Base-by-base conservation (phyloP, 37 sponge, comb jelly and placozoan species). In the Spongia lamella region DNA sequence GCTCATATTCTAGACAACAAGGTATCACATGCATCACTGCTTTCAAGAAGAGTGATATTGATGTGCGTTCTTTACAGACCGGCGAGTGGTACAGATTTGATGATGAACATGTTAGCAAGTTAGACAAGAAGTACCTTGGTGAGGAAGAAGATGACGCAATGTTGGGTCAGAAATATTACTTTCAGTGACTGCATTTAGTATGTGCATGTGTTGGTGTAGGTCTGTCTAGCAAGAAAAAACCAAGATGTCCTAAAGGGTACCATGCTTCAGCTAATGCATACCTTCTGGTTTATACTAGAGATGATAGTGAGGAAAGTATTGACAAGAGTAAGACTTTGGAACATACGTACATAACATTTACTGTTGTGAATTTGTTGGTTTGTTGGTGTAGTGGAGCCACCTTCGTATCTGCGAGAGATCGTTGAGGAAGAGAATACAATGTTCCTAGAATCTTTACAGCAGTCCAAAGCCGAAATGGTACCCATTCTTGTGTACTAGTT, bases 11-110 rank as follows among this genome's bases (percentile, higher is more conserved):
- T 53, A 52, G 49, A 80, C 17, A 26, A 21, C 1, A 76, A 79
- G 62, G 77, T 78, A 17, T n/a, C 43, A 22, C 21, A 38, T 31
- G 27, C 66, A 64, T 6, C 7, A 33, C 5, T 33, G 27, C 6
- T 21, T 5, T 57, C 27, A 14, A 26, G 13, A 7, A 31, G 65
- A 31, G 33, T 64, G 32, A 32, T 26, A 32, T 64, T 7, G 20
- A 19, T 13, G 9, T 63, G 4, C 11, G 4, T 63, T 14, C 27
- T 32, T 31, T 27, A 14, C 13, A 82, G 83, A 50, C 7, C 19
- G 67, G 35, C 4, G 35, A 53, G 27, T 83, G 84, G 84, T 83
- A 71, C 70, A 27, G 53, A 11, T 83, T 78, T 68, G 65, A 83
- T 69, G 84, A 83, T 43, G 68, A 83, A 51, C 29, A 22, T 56